Evolutionary conservation across 1,140 invertebrate species (phyloP).

Genomic region (Fopius arisanus): DNA sequence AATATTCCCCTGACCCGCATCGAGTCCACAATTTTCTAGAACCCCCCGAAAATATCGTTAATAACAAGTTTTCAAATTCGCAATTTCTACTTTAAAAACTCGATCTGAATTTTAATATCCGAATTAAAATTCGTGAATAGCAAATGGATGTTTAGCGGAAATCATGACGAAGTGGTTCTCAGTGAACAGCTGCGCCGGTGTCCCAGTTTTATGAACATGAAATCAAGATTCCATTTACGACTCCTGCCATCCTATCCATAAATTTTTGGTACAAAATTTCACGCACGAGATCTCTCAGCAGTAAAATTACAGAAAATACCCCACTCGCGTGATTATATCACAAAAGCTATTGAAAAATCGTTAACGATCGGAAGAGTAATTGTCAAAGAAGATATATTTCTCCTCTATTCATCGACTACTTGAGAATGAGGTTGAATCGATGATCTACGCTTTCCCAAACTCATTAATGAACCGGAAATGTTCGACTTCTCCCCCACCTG

Average conservation of each 20-base stretch:
- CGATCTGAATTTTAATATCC: neutral
- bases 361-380: neutral
- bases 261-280: too few species aligned
- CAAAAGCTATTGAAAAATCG: neutral
- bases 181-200: neutral
- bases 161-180: neutral
- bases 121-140: neutral
- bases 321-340: neutral
- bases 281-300: too few species aligned
- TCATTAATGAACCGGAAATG: constrained; percentile 33
- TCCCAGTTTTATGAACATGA: neutral
- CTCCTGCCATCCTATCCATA: neutral
- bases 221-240: neutral
- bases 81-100: too few species aligned
- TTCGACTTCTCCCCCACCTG: neutral
- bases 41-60: too few species aligned
- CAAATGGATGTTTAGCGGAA: neutral
- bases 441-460: constrained; percentile 29
- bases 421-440: constrained; percentile 25
- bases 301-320: too few species aligned
- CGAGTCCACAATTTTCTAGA: too few species aligned
- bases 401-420: neutral
- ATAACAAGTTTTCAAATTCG: too few species aligned
- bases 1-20: too few species aligned
- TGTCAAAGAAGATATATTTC: neutral